Percentiles rank a stretch among this genome's conserved stretches.
These are phyloP conservation scores for Parazoanthus darwini DNA, from an alignment of 92 coral and sea anemone species.

Conservation along the genomic window DNA sequence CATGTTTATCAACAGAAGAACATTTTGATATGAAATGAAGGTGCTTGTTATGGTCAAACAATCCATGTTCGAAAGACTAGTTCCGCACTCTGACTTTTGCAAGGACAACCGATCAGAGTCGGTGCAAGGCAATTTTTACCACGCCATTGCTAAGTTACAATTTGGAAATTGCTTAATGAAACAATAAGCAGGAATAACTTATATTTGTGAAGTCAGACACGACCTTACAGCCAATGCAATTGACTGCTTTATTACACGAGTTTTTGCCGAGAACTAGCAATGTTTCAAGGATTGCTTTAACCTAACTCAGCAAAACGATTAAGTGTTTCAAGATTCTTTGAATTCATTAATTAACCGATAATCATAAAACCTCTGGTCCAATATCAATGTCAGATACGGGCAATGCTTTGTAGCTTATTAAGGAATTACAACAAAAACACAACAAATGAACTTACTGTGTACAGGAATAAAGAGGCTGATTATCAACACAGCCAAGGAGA, in stretches of 20 bases:
- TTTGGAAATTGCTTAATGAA: neutral
- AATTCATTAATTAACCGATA: neutral
- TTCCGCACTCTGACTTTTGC: neutral
- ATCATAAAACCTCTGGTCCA: neutral
- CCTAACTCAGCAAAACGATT: neutral
- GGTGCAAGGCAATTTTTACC: neutral
- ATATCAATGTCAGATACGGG: neutral
- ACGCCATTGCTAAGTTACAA: no score
- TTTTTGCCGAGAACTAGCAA: neutral
- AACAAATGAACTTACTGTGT: neutral
- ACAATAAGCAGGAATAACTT: neutral
- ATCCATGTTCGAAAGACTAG: neutral
- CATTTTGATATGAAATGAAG: neutral
- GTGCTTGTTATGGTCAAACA: neutral
- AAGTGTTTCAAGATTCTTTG: neutral
- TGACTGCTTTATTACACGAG: neutral
- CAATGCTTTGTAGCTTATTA: neutral
- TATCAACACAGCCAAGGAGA: neutral
- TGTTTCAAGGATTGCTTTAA: neutral
- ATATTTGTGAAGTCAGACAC: neutral
- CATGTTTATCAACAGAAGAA: neutral
- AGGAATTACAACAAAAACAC: neutral
- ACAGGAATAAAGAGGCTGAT: conserved; percentile 11
- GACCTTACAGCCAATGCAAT: neutral
- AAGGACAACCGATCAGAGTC: neutral